A percentile compares a stretch with the other conserved stretches of the same genome.
phyloP scores from a whole-genome alignment of 1,140 invertebrate species.

The Chironomus striatipennis region DNA sequence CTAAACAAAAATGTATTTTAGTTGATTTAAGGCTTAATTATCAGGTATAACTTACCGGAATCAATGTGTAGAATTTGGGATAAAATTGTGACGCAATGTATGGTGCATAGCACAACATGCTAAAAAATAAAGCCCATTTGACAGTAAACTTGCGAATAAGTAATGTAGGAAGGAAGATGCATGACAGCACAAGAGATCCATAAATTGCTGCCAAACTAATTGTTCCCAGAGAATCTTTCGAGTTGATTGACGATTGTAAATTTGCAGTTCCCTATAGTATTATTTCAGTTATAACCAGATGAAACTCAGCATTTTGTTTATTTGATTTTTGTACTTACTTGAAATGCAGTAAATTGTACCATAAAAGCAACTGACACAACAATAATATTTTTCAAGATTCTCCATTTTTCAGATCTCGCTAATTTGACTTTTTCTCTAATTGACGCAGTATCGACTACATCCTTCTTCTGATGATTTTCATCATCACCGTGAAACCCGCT shows the following conservation, averaged over 20 bases:
- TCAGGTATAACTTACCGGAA: neutral
- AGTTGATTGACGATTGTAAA: slow-evolving; percentile 80
- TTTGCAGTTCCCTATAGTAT: slow-evolving; percentile 69
- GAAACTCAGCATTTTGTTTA: neutral
- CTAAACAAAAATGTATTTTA: neutral
- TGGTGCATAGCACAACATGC: slow-evolving; percentile 84
- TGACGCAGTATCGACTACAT: slow-evolving; percentile 38
- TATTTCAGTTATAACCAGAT: neutral
- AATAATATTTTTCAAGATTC: slow-evolving; percentile 79
- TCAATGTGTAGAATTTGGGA: slow-evolving; percentile 41
- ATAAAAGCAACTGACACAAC: slow-evolving; percentile 82
- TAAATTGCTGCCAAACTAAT: slow-evolving; percentile 80
- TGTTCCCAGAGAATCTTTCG: slow-evolving; percentile 71
- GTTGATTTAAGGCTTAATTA: too few relatives aligned
- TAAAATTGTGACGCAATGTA: slow-evolving; percentile 93
- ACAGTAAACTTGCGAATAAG: slow-evolving; percentile 82
- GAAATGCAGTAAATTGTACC: slow-evolving; percentile 88
- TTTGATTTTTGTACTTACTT: slow-evolving; percentile 36
- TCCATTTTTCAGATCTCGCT: slow-evolving; percentile 68
- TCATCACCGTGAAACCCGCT: neutral
- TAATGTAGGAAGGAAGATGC: slow-evolving; percentile 86
- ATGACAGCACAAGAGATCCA: slow-evolving; percentile 79
- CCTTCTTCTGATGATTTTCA: neutral
- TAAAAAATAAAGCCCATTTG: slow-evolving; percentile 88
- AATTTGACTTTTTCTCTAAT: slow-evolving; percentile 62